phyloP scores from a whole-genome alignment of 2,113 vertebrate genomes.

The Muscicapa adusta region DNA sequence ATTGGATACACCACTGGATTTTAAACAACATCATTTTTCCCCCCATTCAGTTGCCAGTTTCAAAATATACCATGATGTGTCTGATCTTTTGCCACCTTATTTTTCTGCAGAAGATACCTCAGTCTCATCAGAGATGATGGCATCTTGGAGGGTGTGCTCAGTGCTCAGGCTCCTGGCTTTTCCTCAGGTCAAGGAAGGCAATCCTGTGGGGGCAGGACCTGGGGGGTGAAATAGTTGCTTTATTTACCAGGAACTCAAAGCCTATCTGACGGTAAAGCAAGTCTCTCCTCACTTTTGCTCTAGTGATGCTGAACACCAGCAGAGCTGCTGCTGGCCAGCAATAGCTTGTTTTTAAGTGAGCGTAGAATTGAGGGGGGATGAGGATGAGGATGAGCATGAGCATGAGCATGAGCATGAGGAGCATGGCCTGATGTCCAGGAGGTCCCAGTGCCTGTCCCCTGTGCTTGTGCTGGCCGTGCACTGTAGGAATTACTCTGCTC shows the following conservation, averaged over 20 bases:
- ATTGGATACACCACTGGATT: neutral
- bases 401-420: too few species aligned
- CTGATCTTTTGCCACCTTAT: neutral
- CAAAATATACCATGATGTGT: rapidly evolving
- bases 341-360: neutral
- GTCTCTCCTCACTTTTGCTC: neutral
- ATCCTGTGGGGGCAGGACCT: neutral
- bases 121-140: neutral
- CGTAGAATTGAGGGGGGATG: neutral
- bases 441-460: neutral
- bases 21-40: rapidly evolving
- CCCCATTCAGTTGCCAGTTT: rapidly evolving
- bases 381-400: neutral
- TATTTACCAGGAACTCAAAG: neutral
- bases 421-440: rapidly evolving
- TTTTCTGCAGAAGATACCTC: neutral
- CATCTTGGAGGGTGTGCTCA: neutral
- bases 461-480: rapidly evolving
- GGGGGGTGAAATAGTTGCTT: neutral
- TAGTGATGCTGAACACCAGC: neutral
- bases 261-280: neutral
- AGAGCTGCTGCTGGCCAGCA: neutral
- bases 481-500: neutral
- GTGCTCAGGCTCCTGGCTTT: neutral
- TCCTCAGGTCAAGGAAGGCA: rapidly evolving